Evolutionary conservation across 1,140 invertebrate species (phyloP), one percentile per base, ranked within the genome.

Genomic region (Eupristina koningsbergeri): DNA sequence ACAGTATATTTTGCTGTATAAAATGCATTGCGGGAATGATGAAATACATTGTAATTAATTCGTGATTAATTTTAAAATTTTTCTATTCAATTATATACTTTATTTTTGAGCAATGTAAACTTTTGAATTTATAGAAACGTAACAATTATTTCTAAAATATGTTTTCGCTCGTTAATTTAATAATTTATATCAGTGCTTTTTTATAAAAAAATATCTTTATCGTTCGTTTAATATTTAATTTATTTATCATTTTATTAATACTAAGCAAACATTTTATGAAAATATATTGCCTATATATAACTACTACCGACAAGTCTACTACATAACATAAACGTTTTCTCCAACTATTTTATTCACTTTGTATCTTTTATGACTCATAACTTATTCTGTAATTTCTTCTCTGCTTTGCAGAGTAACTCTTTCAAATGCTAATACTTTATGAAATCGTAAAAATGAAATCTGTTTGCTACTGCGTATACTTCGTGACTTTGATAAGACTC

Each of bases 391-490:
- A 45, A 73, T 73, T 47, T 47, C 69, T 73, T 47, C 41, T 67
- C 31, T 45, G 39, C 36, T 41, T 73, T 73, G 19, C 39, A 17
- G 29, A 34, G 6, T 22, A 53, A 53, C 73, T 75, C 73, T 50
- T 75, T 75, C 45, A 75, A 75, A 75, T 75, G 47, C 73, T 75
- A 75, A 75, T 75, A 31, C 45, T 75, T 75, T 75, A 53, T 53
- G 73, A 34, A 75, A 75, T 75, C 73, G 73, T 75, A 75, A 75
- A 75, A 75, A 31, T 50, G 15, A 53, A 75, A 53, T 75, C 41
- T 75, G 45, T 75, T 53, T 75, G 26, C n/a, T 50, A 34, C 45
- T 53, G 47, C 45, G 29, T 50, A 75, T 31, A 31, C 15, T 75
- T 53, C 45, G 29, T 45, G 29, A 75, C n/a, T 75, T 47, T 50